Percentiles rank a stretch among this genome's conserved stretches.
Conservation (phyloP, 2,113 vertebrate species). For the Notarius lentiginosus region DNA sequence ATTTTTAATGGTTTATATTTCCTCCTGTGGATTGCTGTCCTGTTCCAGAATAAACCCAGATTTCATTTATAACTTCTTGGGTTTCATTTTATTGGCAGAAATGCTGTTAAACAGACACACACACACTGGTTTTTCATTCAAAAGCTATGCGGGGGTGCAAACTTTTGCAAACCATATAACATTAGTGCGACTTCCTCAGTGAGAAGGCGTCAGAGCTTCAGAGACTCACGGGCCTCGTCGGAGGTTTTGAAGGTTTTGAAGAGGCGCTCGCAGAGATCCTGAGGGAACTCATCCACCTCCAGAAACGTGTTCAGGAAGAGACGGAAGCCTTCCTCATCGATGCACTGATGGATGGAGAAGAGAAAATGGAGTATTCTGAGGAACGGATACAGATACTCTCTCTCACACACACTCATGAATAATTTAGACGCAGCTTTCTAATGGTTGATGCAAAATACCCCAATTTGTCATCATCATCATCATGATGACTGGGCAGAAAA, state of each 20-base stretch:
- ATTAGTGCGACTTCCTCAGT: background rate
- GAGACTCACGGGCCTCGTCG: slow-evolving; percentile 62
- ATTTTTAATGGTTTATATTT: background rate
- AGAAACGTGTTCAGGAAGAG: slow-evolving; percentile 86
- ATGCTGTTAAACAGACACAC: background rate
- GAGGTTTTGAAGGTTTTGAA: slow-evolving; percentile 82
- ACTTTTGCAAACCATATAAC: background rate
- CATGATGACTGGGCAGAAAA: background rate
- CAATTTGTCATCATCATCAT: background rate
- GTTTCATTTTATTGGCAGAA: background rate
- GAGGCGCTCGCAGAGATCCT: slow-evolving; percentile 77
- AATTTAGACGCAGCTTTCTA: background rate
- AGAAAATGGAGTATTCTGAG: background rate
- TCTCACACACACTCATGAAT: background rate
- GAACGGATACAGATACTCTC: background rate
- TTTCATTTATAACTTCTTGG: background rate
- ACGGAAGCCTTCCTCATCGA: slow-evolving; percentile 78
- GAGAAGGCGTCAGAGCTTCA: background rate
- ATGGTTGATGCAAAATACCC: background rate
- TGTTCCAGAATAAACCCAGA: background rate
- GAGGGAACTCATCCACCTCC: slow-evolving; percentile 78
- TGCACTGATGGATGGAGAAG: slow-evolving; percentile 64
- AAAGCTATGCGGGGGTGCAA: background rate
- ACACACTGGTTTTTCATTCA: background rate
- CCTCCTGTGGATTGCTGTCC: background rate